Evolutionary conservation across 2,113 vertebrate genomes (phyloP), one percentile per base, ranked within the genome.

Genomic region (Xyrauchen texanus): DNA sequence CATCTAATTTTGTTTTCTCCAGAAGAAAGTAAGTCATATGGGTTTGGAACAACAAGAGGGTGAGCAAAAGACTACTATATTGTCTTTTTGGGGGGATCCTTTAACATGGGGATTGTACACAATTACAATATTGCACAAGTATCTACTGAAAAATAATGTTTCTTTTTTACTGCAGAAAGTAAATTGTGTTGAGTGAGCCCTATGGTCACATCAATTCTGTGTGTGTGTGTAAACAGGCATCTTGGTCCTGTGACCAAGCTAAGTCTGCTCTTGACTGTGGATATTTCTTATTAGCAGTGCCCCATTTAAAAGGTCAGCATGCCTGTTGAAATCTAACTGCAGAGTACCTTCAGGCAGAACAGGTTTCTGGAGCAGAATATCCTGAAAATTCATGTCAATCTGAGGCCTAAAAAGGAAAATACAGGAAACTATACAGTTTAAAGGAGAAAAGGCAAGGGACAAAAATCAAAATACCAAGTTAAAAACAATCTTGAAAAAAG

Each of bases 181-280:
- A 8, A 45, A 55, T 76, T 0, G 42, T 44, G 53, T 65, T 1
- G 55, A 53, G 8, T 47, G 10, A 62, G 6, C 7, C 21, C 8
- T 51, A 3, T 51, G 46, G 15, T 42, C 53, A 58, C 44, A 52
- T 57, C 44, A 57, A 21, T 47, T 9, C 42, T 68, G 65, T 55
- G 45, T 21, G 65, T 55, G 45, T 21, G 52, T 62, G 13, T 51
- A 49, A 73, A 73, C 11, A 53, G 13, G 6, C 8, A 57, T 79
- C 12, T 15, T 62, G 9, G 15, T 21, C 67, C 42, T 34, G 9
- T 71, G 60, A 63, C 68, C 34, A 55, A 64, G 49, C 46, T 67
- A 71, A 71, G 77, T 6, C 47, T 71, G 65, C 46, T 52, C 77
- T 79, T 70, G 60, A 5, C 58, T 70, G 49, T 79, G 68, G 67